These are phyloP conservation scores for Siderastrea siderea DNA, from an alignment of 92 coral and sea anemone species.

Conservation along the genomic window DNA sequence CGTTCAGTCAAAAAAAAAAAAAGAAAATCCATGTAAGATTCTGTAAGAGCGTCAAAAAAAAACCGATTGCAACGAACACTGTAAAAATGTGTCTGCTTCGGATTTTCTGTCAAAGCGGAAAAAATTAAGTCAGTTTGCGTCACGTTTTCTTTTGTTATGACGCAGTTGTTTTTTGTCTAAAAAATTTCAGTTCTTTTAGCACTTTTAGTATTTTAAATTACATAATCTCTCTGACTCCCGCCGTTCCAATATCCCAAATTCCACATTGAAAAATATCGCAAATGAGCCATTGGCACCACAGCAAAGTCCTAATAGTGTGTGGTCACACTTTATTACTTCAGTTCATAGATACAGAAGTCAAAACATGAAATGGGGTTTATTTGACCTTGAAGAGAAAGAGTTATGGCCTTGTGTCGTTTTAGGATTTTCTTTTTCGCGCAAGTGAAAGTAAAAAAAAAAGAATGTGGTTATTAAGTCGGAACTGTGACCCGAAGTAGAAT, in stretches of 20 bases:
- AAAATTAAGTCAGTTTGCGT: background rate
- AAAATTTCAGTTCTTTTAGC: background rate
- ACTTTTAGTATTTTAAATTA: background rate
- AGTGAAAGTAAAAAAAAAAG: background rate
- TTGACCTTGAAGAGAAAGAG: too few species aligned
- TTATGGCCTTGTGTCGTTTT: too few species aligned
- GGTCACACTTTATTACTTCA: background rate
- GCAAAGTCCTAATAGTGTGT: background rate
- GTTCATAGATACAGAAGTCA: background rate
- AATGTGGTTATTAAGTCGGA: background rate
- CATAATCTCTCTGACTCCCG: background rate
- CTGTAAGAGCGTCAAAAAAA: background rate
- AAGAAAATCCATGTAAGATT: too few species aligned
- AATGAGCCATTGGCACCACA: background rate
- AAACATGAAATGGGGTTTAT: too few species aligned
- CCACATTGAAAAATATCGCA: background rate
- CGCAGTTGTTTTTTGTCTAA: constrained; percentile 3
- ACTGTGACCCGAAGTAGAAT: background rate
- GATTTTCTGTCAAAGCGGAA: background rate
- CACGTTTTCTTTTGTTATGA: background rate
- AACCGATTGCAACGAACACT: background rate
- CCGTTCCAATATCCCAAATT: constrained; percentile 1
- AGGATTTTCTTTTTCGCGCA: background rate
- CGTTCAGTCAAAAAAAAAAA: too few species aligned
- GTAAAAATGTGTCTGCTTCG: background rate